phyloP scores from a whole-genome alignment of 2,888 invertebrate species.

The Clostera curtula region DNA sequence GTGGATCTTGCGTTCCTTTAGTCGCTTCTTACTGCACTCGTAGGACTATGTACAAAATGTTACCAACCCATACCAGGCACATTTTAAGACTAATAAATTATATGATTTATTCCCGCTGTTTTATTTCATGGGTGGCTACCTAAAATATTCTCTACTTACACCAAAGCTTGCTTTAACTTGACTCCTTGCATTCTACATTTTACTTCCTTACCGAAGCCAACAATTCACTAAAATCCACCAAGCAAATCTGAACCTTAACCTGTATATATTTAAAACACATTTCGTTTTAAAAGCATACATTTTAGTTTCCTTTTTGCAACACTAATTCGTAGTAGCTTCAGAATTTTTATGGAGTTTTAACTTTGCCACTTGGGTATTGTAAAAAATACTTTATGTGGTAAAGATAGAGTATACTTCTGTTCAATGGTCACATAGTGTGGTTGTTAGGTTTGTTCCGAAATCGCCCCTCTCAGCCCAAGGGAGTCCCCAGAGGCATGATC shows the following conservation, averaged over 20 bases:
- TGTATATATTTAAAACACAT: slow-evolving; percentile 20
- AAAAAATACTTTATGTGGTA: slow-evolving; percentile 24
- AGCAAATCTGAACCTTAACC: slow-evolving; percentile 33
- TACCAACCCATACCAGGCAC: no score
- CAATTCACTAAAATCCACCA: slow-evolving; percentile 26
- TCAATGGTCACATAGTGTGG: slow-evolving; percentile 17
- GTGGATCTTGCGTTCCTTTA: no score
- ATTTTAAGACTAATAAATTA: slow-evolving; percentile 20
- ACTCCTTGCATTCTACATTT: slow-evolving; percentile 56
- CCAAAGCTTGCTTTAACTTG: slow-evolving; percentile 46
- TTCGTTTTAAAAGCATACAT: slow-evolving; percentile 24
- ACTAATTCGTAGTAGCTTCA: slow-evolving; percentile 54
- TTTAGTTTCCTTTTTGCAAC: slow-evolving; percentile 56
- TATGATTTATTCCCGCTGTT: slow-evolving; percentile 36
- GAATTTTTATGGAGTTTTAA: slow-evolving; percentile 51
- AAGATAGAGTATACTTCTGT: slow-evolving; percentile 29
- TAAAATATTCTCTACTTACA: slow-evolving; percentile 55
- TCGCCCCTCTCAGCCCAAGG: slow-evolving; percentile 48
- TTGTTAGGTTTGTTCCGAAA: slow-evolving; percentile 46
- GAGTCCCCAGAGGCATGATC: slow-evolving; percentile 67
- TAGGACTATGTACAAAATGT: no score
- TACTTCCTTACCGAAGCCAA: slow-evolving; percentile 33
- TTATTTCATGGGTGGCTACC: slow-evolving; percentile 33
- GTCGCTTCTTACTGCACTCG: no score
- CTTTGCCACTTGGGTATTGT: slow-evolving; percentile 13